Evolutionary conservation across 2,888 invertebrate genomes (phyloP).

Genomic region (Eretmocerus hayati): DNA sequence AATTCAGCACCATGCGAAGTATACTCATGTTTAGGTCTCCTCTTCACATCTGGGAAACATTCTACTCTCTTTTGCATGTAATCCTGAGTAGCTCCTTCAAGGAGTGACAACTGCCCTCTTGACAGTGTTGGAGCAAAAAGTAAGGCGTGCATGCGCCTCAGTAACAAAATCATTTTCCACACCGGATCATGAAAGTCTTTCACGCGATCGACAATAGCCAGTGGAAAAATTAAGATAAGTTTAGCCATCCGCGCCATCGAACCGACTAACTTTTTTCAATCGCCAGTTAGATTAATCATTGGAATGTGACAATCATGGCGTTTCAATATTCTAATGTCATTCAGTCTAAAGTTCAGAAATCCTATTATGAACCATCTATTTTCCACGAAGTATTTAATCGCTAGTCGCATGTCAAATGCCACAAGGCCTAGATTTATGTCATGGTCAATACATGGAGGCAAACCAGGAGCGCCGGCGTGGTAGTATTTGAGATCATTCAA

Average conservation of each 20-base stretch:
- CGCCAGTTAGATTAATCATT: background rate
- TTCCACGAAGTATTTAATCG: constrained; percentile 3
- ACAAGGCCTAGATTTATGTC: constrained; percentile 3
- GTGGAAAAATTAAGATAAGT: constrained; percentile 6
- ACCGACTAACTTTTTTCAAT: constrained; percentile 1
- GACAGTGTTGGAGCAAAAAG: constrained; percentile 7
- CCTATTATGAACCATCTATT: constrained; percentile 1
- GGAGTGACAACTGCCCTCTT: constrained; percentile 1
- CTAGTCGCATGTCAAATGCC: background rate
- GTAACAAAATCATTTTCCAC: constrained; percentile 14
- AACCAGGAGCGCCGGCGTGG: constrained; percentile 6
- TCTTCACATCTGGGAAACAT: background rate
- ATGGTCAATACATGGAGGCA: constrained; percentile 5
- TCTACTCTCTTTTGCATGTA: constrained; percentile 2
- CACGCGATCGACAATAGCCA: constrained; percentile 4
- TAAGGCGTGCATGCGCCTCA: constrained; percentile 1
- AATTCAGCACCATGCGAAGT: constrained; percentile 19
- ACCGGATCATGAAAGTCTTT: constrained; percentile 5
- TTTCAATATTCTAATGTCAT: background rate
- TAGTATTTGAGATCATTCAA: background rate
- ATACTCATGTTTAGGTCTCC: constrained; percentile 24
- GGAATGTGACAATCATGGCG: background rate
- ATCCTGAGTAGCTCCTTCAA: background rate
- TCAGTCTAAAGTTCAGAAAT: constrained; percentile 1
- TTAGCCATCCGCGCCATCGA: constrained; percentile 5